These are phyloP conservation scores for Dromiciops gliroides DNA, from an alignment of 2,113 vertebrate species.

Conservation along the genomic window DNA sequence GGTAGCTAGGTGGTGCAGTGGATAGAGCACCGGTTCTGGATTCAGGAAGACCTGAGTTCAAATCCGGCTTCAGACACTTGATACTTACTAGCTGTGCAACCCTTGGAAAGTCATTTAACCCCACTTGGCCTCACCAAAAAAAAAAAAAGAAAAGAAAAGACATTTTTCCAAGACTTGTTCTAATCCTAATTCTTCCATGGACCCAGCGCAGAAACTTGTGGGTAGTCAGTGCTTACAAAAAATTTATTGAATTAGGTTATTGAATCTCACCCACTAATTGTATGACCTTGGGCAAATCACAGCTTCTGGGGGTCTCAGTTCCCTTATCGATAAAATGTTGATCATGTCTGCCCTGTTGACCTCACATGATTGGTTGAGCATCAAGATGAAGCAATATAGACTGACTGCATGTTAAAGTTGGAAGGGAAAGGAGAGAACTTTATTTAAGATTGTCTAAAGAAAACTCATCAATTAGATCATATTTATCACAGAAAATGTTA, in stretches of 20 bases:
- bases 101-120: too few relatives aligned
- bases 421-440: not conserved
- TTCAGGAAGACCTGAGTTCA: too few relatives aligned
- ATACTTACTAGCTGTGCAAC: too few relatives aligned
- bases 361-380: not conserved
- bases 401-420: not conserved
- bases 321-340: not conserved
- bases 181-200: not conserved
- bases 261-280: not conserved
- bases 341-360: not conserved
- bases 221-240: not conserved
- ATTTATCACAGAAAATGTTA: not conserved
- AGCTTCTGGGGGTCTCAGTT: not conserved
- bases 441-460: not conserved
- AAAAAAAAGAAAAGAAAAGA: too few relatives aligned
- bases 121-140: too few relatives aligned
- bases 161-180: not conserved
- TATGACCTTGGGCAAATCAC: not conserved
- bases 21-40: too few relatives aligned
- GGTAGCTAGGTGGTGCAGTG: too few relatives aligned
- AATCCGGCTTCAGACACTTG: too few relatives aligned
- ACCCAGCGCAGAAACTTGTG: not conserved
- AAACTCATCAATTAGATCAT: not conserved
- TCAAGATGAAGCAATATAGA: not conserved
- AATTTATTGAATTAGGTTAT: not conserved